phyloP scores from a whole-genome alignment of 2,888 invertebrate genomes.

The Acleris literana region DNA sequence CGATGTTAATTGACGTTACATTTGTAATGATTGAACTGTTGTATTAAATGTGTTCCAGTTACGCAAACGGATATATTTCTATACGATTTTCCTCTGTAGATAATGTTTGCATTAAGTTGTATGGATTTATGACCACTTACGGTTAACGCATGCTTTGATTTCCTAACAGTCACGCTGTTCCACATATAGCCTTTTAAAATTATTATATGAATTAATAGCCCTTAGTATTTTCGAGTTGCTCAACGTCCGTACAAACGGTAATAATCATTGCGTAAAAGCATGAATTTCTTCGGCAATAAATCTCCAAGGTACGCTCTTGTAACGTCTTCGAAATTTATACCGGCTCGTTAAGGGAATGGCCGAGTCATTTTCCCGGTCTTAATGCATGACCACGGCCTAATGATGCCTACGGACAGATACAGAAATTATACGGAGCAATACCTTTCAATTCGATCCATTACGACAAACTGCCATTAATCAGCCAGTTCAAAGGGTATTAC shows the following conservation, averaged over 20 bases:
- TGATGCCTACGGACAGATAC: constrained; percentile 9
- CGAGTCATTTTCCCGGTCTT: constrained; percentile 17
- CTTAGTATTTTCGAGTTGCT: constrained; percentile 15
- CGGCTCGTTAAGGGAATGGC: constrained; percentile 22
- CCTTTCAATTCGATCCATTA: constrained; percentile 3
- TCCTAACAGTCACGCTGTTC: constrained; percentile 6
- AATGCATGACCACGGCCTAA: constrained; percentile 15
- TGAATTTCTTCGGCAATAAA: constrained; percentile 17
- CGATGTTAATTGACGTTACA: background rate
- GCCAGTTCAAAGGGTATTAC: too few relatives aligned
- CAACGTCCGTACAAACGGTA: constrained; percentile 14
- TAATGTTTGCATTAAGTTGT: background rate
- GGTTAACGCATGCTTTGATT: too few relatives aligned
- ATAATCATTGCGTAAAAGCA: constrained; percentile 26
- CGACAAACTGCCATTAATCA: background rate
- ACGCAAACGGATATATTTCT: background rate
- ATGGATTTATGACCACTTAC: too few relatives aligned
- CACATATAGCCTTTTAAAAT: constrained; percentile 9
- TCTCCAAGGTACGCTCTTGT: constrained; percentile 6
- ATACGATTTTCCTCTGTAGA: background rate
- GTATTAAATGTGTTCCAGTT: background rate
- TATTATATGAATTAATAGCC: constrained; percentile 9
- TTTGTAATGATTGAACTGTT: background rate
- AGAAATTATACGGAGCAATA: constrained; percentile 2
- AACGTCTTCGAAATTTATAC: constrained; percentile 20